Base-by-base conservation (phyloP, 2,797 vertebrate species). In the Chanos chanos region DNA sequence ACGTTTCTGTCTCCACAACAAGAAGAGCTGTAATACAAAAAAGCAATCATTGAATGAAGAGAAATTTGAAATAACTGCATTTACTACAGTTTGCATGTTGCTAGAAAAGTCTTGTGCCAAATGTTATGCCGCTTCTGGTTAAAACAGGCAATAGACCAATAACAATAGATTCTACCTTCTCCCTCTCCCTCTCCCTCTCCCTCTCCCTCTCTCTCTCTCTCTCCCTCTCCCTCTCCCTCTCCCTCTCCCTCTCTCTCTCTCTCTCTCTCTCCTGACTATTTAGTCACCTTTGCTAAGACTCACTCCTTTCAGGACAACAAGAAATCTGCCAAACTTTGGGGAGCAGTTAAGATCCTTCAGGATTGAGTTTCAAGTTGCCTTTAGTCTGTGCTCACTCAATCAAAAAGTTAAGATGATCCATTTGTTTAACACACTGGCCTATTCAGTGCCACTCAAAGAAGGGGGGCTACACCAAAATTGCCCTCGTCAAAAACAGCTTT, bases 341-440 rank as follows among this genome's bases (percentile, higher is more conserved):
- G 73, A 87, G 83, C 78, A 74, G 83, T 87, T 87, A 80, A 81
- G 82, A 77, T 68, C 81, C 79, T 83, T 81, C 77, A 71, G 84
- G 85, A 87, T 89, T 88, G 82, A 81, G 87, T 90, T 89, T 88
- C 87, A 82, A 83, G 83, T 87, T 86, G 77, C 84, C 88, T 89
- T 89, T 88, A 89, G 87, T 87, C 83, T 84, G 81, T 89, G 87
- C 80, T 87, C 86, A 88, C 84, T 89, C 87, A 87, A 87, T 91
- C 89, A 87, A 87, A 86, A 88, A 88, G 87, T 89, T 88, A 89
- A 89, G 86, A 89, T 87, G 86, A 89, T 87, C 86, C 86, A 87
- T 90, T 89, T 88, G 86, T 88, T 89, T 86, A 89, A 89, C 88
- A 89, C 88, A 88, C 86, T 83, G 82, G 79, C 69, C 84, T 79